These are phyloP conservation scores for Epicampocera succincta DNA, from an alignment of 2,888 invertebrate species.

Conservation along the genomic window DNA sequence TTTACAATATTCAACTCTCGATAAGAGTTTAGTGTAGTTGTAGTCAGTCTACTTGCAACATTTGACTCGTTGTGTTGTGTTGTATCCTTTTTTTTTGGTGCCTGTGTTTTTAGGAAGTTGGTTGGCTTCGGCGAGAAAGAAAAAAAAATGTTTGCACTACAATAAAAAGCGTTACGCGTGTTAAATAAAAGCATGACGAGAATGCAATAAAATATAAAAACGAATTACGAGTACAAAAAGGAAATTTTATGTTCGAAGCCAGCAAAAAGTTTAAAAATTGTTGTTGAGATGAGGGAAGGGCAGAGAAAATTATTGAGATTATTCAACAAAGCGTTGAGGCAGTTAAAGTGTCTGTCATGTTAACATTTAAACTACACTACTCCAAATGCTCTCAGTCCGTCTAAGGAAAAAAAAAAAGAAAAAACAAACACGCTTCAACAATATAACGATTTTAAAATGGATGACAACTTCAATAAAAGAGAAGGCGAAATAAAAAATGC, in stretches of 20 bases:
- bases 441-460: constrained; percentile 20
- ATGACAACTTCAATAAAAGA: constrained; percentile 3
- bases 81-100: constrained; percentile 68
- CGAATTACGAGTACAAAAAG: not conserved
- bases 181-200: too few species aligned
- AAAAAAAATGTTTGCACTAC: too few species aligned
- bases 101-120: constrained; percentile 4
- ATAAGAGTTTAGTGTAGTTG: constrained; percentile 62
- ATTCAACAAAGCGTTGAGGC: too few species aligned
- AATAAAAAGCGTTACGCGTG: too few species aligned
- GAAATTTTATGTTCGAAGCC: not conserved
- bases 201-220: not conserved
- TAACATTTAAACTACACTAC: too few species aligned
- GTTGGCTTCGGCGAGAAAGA: not conserved
- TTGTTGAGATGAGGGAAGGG: not conserved
- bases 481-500: constrained; percentile 24
- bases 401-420: too few species aligned
- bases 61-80: constrained; percentile 77
- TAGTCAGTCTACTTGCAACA: constrained; percentile 76
- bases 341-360: too few species aligned
- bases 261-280: not conserved
- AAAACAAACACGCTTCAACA: not conserved
- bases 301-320: not conserved
- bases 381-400: too few species aligned
- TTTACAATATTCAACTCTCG: constrained; percentile 60